Percentiles rank a stretch among this genome's conserved stretches.
These are phyloP conservation scores for Eulimnadia texana DNA, from an alignment of 1,140 invertebrate genomes.

Conservation along the genomic window DNA sequence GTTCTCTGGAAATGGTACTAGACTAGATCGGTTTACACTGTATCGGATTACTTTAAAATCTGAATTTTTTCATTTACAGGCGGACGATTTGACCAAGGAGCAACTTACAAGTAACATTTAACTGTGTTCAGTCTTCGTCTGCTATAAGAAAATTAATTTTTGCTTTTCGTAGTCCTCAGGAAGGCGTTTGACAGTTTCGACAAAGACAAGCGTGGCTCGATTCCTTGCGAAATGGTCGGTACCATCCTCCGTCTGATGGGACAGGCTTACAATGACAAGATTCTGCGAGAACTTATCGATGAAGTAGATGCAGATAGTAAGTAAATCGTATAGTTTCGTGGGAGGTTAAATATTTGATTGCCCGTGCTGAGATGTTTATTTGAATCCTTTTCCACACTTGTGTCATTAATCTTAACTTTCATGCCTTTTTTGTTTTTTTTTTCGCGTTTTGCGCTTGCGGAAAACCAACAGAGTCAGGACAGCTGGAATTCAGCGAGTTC, in stretches of 20 bases:
- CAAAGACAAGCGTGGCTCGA: conserved; percentile 80
- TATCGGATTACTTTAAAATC: too few relatives aligned
- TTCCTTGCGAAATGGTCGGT: conserved; percentile 84
- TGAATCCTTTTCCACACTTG: too few relatives aligned
- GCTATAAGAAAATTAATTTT: background rate
- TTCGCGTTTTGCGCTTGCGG: too few relatives aligned
- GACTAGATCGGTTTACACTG: too few relatives aligned
- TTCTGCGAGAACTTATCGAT: conserved; percentile 84
- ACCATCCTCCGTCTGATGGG: conserved; percentile 89
- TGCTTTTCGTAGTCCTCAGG: conserved; percentile 50
- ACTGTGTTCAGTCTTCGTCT: background rate
- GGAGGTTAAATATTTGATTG: too few relatives aligned
- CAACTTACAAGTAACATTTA: background rate
- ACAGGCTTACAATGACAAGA: conserved; percentile 88
- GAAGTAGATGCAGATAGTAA: conserved; percentile 91
- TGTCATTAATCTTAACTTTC: background rate
- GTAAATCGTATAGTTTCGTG: too few relatives aligned
- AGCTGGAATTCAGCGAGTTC: conserved; percentile 89
- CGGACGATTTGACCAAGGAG: conserved; percentile 6
- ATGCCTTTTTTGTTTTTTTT: conserved; percentile 11
- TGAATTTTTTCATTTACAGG: conserved; percentile 1
- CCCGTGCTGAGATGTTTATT: too few relatives aligned
- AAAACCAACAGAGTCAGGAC: conserved; percentile 57
- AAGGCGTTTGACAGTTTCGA: conserved; percentile 96
- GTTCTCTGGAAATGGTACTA: too few relatives aligned